Evolutionary conservation across 1,140 invertebrate species (phyloP), one percentile per base, ranked within the genome.

Genomic region (Drosophila sucinea): DNA sequence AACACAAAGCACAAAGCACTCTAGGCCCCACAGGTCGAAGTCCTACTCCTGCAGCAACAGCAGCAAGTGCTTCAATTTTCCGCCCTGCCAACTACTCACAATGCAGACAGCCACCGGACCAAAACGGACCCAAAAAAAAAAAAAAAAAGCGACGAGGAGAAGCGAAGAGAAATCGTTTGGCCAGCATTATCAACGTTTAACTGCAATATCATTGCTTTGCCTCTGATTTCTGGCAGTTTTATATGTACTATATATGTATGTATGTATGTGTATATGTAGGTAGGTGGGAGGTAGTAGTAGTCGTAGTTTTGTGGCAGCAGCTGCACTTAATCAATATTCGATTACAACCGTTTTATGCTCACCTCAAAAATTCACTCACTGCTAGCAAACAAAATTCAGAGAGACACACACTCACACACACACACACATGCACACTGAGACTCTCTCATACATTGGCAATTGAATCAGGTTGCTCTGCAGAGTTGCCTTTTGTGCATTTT

Each of bases 321-420:
- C 72, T 77, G 73, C 84, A 89, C 83, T 83, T 87, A 87, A 87
- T 87, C 83, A 87, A 87, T 89, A 87, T 87, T 87, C 84, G 84
- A 87, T 87, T 86, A 86, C 76, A 73, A 65, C 67, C 44, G 63
- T 64, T 77, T 78, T 77, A 70, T 61, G 69, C 60, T 41, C 73
- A 76, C 73, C 73, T 76, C 73, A 77, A 63, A 76, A 74, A 76
- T 58, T 33, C 65, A 51, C 25, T 51, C 44, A 51, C 40, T 54
- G 67, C 67, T 29, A 58, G 65, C 40, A 55, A 76, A 44, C 30
- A 67, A 38, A 47, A 60, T 60, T 69, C 35, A 35, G 6, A 51
- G 1, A 38, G 3, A 38, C 7, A 27, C 44, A 44, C 51, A 51
- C 44, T 30, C 44, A 67, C 72, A 66, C 64, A 77, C 40, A 40